Percentiles rank a stretch among this genome's conserved stretches.
These are phyloP conservation scores for Moxostoma hubbsi DNA, from an alignment of 2,797 vertebrate species.

Conservation along the genomic window DNA sequence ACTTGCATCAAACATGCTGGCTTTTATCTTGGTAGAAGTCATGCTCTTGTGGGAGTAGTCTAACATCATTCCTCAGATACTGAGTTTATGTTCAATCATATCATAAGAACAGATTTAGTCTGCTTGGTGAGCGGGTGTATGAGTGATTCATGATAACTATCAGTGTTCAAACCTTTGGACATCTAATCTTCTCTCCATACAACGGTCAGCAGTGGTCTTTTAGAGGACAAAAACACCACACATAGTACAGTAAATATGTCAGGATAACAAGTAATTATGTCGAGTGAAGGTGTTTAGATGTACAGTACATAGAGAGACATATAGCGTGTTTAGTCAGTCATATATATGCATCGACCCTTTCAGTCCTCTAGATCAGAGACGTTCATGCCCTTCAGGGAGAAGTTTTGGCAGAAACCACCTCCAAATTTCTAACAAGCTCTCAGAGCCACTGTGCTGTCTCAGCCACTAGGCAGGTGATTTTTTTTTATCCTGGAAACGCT, in stretches of 20 bases:
- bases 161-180: background rate
- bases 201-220: background rate
- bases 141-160: constrained; percentile 38
- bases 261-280: background rate
- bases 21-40: constrained; percentile 39
- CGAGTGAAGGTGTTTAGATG: background rate
- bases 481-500: constrained; percentile 45
- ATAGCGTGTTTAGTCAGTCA: constrained; percentile 47
- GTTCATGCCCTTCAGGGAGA: constrained; percentile 45
- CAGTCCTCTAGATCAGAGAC: constrained; percentile 81
- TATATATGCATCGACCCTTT: constrained; percentile 70
- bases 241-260: background rate
- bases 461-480: constrained; percentile 75
- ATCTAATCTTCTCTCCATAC: background rate
- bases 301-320: constrained; percentile 1
- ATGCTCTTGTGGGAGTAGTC: constrained; percentile 56
- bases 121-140: constrained; percentile 50
- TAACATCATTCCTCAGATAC: constrained; percentile 61
- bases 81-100: constrained; percentile 46
- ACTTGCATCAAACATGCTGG: constrained; percentile 39
- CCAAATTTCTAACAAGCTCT: constrained; percentile 79
- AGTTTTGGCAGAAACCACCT: constrained; percentile 65
- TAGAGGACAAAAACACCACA: background rate
- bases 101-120: constrained; percentile 41
- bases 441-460: constrained; percentile 72